Base-by-base conservation (phyloP, 2,797 vertebrate species). In the Salarias fasciatus region DNA sequence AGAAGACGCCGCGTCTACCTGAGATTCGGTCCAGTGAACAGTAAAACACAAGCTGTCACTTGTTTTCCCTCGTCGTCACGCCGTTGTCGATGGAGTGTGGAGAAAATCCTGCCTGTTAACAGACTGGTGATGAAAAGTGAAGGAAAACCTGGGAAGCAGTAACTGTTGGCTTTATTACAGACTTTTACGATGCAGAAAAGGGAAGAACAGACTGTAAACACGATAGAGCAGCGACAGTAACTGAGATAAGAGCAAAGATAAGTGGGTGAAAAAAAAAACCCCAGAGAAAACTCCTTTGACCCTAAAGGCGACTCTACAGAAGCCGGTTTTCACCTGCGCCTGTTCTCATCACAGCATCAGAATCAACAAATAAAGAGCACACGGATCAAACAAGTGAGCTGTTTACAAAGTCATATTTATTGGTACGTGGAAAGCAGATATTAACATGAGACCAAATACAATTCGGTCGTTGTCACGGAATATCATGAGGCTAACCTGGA, bases 381-480 rank as follows among this genome's bases (percentile, higher is more conserved):
- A 42, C 8, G 48, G 6, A 67, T 11, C 35, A 72, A 65, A 77
- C 15, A 75, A 35, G 55, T 1, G 0, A 43, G 29, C 30, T 8
- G 33, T 79, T 83, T 84, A 88, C 73, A 82, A 63, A 46, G 12
- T 77, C 60, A 69, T 86, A 77, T 92, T 91, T 91, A 90, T 90
- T 90, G 78, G 87, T 85, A 85, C 83, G 87, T 85, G 84, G 88
- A 82, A 89, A 90, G 82, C 72, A 89, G 80, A 91, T 79, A 88
- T 74, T 75, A 86, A 84, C 80, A 89, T 62, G 86, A 89, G 87
- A 88, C 86, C 91, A 86, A 93, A 91, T 88, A 92, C 92, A 92
- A 93, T 92, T 89, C 87, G 84, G 85, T 79, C 82, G 40, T 70
- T 72, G 82, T 86, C 83, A 62, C 40, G 71, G 87, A 87, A 76